Base-by-base conservation (phyloP, 2,797 vertebrate genomes). In the Micropoecilia bifurca region DNA sequence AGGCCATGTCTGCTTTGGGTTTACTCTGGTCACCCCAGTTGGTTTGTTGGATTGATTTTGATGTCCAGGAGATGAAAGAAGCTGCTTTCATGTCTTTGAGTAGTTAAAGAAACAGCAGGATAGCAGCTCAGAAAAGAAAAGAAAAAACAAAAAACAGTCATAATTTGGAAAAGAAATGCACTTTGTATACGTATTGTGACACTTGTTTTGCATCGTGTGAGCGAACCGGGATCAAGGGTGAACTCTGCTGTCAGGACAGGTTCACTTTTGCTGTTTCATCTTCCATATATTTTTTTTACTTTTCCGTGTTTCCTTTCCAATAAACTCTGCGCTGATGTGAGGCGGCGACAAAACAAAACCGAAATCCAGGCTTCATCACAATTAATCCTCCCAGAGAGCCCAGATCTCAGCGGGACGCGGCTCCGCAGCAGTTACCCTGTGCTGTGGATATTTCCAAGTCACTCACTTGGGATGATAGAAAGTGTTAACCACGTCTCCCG, bases 381-480 rank as follows among this genome's bases (percentile, higher is more conserved):
- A 71, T 48, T 43, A 74, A 36, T 14, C 7, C 43, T 61, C 14
- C 2, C 28, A 47, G 68, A 50, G 48, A 61, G 71, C 41, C 75
- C 2, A 3, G 45, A 59, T 2, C 4, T 79, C 20, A 48, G n/a
- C 43, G 45, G 39, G 30, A 72, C 57, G 47, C 41, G 25, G 45
- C 66, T 79, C 73, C 74, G n/a, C 10, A 36, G 50, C 45, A 5
- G 28, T 71, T 57, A n/a, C 16, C 0, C 12, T 5, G 20, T 41
- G 66, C 33, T 41, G 0, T 45, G 14, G 75, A 48, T 71, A 25
- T 80, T 50, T 74, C 28, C 59, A 76, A 77, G 47, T 12, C 30
- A 22, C n/a, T 43, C 12, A 13, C 46, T n/a, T 30, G 48, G 43
- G 69, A 47, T n/a, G 36, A n/a, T 1, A 9, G 55, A 6, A 12